Evolutionary conservation across 2,113 vertebrate species (phyloP).

Genomic region (Pheucticus melanocephalus): DNA sequence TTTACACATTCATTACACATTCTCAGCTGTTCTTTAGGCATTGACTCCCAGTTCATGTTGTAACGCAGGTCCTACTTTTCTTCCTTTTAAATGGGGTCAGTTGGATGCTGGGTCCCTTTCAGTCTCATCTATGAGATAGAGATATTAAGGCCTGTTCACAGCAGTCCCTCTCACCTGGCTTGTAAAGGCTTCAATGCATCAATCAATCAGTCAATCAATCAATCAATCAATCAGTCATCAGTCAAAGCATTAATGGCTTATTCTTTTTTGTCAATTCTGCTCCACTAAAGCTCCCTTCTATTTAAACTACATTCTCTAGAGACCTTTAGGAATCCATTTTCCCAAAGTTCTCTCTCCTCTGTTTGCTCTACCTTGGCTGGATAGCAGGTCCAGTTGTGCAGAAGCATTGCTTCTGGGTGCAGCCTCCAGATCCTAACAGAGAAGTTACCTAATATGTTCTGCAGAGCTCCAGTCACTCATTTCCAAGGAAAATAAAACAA

Average conservation of each 20-base stretch:
- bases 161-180: not conserved
- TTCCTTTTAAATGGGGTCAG: not conserved
- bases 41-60: not conserved
- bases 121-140: not conserved
- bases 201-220: not conserved
- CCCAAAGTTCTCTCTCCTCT: not conserved
- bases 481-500: not conserved
- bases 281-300: not conserved
- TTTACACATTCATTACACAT: not conserved
- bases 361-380: not conserved
- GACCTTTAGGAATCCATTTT: not conserved
- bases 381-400: not conserved
- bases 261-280: not conserved
- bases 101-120: not conserved
- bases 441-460: not conserved
- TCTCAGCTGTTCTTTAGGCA: not conserved
- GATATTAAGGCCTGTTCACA: not conserved
- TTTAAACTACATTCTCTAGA: not conserved
- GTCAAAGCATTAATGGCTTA: not conserved
- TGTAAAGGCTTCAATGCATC: not conserved
- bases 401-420: not conserved
- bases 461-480: not conserved
- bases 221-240: not conserved
- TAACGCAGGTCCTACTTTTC: not conserved
- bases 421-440: not conserved